Evolutionary conservation across 2,797 vertebrate genomes (phyloP), one percentile per base, ranked within the genome.

Genomic region (Alauda arvensis): DNA sequence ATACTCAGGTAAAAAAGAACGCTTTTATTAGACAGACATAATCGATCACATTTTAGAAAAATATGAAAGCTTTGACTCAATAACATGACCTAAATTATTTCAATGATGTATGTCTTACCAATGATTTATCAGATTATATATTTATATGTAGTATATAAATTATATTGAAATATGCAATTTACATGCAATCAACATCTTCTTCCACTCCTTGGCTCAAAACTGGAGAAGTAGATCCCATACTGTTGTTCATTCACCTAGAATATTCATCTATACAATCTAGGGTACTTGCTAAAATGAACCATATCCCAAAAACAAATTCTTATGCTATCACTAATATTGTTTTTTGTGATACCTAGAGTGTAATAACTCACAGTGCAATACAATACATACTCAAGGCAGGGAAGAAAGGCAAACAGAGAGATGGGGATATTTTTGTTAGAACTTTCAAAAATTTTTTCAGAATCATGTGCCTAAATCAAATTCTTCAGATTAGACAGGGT

Each of bases 301-400:
- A 68, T 39, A 51, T 29, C 17, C 13, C 9, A n/a, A 77, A 33
- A 4, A 57, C 10, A 14, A 56, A 19, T 63, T 42, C 12, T 48
- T 40, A 48, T 24, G 4, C 1, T 28, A 31, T 53, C 59, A 19
- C 1, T 46, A 39, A 28, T 45, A 19, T 2, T 62, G 0, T 25
- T 37, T 83, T 63, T 79, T 49, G 3, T 14, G 5, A 68, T 39
- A 6, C 39, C 72, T 69, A 21, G 20, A 21, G 11, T 26, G 15
- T 39, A 31, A 66, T 42, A 61, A 39, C 8, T 68, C n/a, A n/a
- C n/a, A n/a, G n/a, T 31, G 7, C 4, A 78, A 20, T 40, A 10
- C 1, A 26, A 34, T 18, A 31, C 4, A 33, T 8, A 43, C 20
- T 56, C 12, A 62, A 53, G 3, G 8, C 2, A 7, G 1, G 3